Evolutionary conservation across 2,113 vertebrate genomes (phyloP), one percentile per base, ranked within the genome.

Genomic region (Tonatia bakeri): DNA sequence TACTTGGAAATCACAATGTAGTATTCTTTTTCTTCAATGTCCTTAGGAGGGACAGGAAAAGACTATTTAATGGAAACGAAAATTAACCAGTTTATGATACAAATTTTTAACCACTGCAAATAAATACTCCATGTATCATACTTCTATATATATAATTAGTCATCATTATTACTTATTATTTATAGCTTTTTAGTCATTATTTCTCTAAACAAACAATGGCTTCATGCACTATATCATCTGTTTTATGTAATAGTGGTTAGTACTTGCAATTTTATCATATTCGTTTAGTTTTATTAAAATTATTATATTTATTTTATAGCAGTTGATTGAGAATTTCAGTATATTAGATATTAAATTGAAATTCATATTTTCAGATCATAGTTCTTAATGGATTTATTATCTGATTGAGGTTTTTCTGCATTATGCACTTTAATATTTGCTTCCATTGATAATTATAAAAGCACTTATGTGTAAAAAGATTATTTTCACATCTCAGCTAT

Each of bases 401-500:
- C 85, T 91, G 56, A 90, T 24, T 72, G 73, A 56, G 5, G 16
- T 56, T 15, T 94, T 94, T 93, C 85, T 59, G 20, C 76, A 22
- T 85, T 94, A 92, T 95, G 2, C 1, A 89, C 38, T 84, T 97
- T 91, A 94, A 81, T 96, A 96, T 94, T 88, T 92, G 33, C 28
- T 91, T 45, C 93, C 95, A 67, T 67, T 90, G 83, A 88, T 84
- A 90, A 82, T 56, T 38, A 81, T 16, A 94, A 36, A 94, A 65
- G 47, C 33, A 79, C 52, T 81, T 90, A 85, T 10, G 81, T 89
- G 12, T 94, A 76, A 96, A 94, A 95, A 93, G 92, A 56, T 64
- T 50, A 92, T 79, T 92, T 92, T 79, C 12, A 22, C 7, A 70
- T 82, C 89, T 94, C 28, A 87, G 14, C 28, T 59, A 81, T 70